Conservation (phyloP, 2,888 invertebrate species). For the Stenodera caucasica region DNA sequence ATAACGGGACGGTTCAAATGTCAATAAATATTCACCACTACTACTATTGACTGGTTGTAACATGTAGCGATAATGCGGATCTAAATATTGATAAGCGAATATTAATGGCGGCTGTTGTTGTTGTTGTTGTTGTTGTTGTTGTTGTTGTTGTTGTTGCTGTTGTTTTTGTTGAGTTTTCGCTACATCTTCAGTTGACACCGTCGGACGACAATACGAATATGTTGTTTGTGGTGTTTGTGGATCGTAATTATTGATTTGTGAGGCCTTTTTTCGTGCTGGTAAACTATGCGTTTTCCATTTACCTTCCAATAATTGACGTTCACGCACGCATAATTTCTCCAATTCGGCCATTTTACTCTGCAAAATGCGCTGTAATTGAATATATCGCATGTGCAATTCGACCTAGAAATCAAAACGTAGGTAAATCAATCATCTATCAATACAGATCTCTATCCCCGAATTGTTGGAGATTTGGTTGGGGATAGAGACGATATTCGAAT, state of each 20-base stretch:
- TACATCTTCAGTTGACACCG: slow-evolving; percentile 81
- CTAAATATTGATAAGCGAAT: slow-evolving; percentile 63
- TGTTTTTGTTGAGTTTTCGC: slow-evolving; percentile 54
- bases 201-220: slow-evolving; percentile 70
- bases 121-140: slow-evolving; percentile 44
- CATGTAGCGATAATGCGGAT: slow-evolving; percentile 69
- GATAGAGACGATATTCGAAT: no score
- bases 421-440: no score
- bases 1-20: slow-evolving; percentile 69
- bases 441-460: no score
- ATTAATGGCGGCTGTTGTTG: slow-evolving; percentile 50
- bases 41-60: slow-evolving; percentile 67
- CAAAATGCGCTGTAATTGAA: slow-evolving; percentile 81
- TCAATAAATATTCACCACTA: slow-evolving; percentile 73
- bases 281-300: slow-evolving; percentile 90
- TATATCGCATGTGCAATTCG: slow-evolving; percentile 89
- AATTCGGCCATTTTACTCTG: slow-evolving; percentile 84
- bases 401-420: no score
- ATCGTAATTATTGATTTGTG: slow-evolving; percentile 59
- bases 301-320: slow-evolving; percentile 79
- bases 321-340: slow-evolving; percentile 77
- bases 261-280: slow-evolving; percentile 80
- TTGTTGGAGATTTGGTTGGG: no score
- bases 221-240: slow-evolving; percentile 58
- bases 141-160: slow-evolving; percentile 44